phyloP scores from a whole-genome alignment of 2,888 invertebrate genomes.

The Meiosimyza platycephala region DNA sequence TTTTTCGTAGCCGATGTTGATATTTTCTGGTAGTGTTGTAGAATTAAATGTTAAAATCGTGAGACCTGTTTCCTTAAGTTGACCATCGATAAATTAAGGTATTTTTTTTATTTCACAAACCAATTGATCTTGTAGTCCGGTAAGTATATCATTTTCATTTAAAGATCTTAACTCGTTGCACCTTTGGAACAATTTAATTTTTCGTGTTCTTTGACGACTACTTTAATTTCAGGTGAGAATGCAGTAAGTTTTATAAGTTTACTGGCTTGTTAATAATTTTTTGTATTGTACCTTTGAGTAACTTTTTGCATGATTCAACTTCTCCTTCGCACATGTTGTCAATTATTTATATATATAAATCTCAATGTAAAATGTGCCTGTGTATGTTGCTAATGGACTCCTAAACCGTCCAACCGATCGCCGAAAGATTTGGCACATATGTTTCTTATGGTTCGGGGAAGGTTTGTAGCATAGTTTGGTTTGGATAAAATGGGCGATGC shows the following conservation, averaged over 20 bases:
- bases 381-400: too few species aligned
- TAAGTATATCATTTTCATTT: constrained; percentile 21
- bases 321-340: too few species aligned
- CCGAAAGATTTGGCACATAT: too few species aligned
- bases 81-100: constrained; percentile 29
- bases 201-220: neutral
- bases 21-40: constrained; percentile 29
- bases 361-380: too few species aligned
- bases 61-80: constrained; percentile 38
- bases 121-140: constrained; percentile 25
- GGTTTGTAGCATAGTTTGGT: too few species aligned
- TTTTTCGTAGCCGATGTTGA: constrained; percentile 39
- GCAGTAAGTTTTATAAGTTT: constrained; percentile 5
- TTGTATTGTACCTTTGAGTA: neutral
- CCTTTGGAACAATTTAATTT: too few species aligned
- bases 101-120: constrained; percentile 35
- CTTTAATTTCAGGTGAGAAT: neutral
- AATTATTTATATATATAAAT: too few species aligned
- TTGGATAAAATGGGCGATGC: too few species aligned
- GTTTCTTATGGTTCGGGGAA: too few species aligned
- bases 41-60: constrained; percentile 29
- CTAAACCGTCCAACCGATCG: too few species aligned
- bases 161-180: neutral
- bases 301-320: neutral
- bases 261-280: constrained; percentile 7